Evolutionary conservation across 2,888 invertebrate genomes (phyloP).

Genomic region (Ashinkailepas kermadecensis): DNA sequence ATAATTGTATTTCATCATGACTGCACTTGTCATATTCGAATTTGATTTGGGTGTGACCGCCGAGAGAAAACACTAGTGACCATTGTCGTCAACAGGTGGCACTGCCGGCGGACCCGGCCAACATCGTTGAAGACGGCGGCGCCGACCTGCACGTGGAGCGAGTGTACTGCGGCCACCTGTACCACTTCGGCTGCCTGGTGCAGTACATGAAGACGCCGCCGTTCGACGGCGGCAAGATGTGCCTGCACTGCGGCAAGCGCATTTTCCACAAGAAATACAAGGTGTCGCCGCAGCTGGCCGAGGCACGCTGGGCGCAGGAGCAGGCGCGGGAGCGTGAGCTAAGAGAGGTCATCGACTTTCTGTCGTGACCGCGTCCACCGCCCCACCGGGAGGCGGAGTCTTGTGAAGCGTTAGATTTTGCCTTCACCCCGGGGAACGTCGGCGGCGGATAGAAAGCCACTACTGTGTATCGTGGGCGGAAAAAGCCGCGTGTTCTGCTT

Average conservation of each 20-base stretch:
- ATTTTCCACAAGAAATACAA: conserved; percentile 68
- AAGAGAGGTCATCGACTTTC: conserved; percentile 66
- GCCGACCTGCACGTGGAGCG: conserved; percentile 57
- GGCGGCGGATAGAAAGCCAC: no score
- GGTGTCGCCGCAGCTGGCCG: conserved; percentile 58
- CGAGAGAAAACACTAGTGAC: no score
- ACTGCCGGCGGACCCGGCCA: conserved; percentile 23
- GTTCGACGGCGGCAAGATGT: conserved; percentile 62
- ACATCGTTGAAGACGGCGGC: conserved; percentile 46
- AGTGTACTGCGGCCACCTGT: conserved; percentile 64
- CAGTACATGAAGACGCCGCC: conserved; percentile 62
- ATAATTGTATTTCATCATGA: no score
- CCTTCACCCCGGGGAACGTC: no score
- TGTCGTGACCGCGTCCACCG: conserved; percentile 36
- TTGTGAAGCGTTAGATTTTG: no score
- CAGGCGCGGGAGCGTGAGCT: conserved; percentile 65
- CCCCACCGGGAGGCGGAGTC: neutral
- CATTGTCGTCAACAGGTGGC: neutral
- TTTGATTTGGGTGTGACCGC: no score
- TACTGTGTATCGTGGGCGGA: no score
- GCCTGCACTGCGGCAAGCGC: conserved; percentile 55
- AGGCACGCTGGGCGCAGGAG: conserved; percentile 67
- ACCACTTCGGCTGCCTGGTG: conserved; percentile 60
- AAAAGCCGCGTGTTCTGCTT: no score
- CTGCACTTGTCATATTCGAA: no score